Evolutionary conservation across 2,888 invertebrate species (phyloP), one percentile per base, ranked within the genome.

Genomic region (Caenorhabditis panamensis): DNA sequence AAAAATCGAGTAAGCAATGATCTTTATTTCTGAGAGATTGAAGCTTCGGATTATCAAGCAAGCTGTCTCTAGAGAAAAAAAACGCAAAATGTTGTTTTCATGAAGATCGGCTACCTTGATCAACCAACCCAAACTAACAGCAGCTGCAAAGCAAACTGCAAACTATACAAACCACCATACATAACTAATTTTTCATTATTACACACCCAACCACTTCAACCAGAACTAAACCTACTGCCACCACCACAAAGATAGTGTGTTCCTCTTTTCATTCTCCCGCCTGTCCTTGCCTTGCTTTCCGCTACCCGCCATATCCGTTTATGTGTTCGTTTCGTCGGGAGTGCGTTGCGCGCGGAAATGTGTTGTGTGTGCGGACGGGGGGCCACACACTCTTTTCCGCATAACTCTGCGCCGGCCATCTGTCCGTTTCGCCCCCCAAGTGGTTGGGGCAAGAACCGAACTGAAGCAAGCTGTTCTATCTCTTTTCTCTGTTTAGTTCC

Each of bases 401-500:
- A 56, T 56, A 56, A 56, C 56, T 56, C 56, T n/a, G 16, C 24
- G 24, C 22, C 28, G 16, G 54, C 18, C 56, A 56, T 31, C 31
- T 31, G 31, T 18, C 31, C 31, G 41, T 13, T 41, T 31, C 20
- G 28, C n/a, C 18, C 18, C 56, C 18, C 56, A 56, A 56, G 54
- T 54, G 54, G 28, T 28, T 54, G 54, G 49, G 4, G 49, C 2
- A 41, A 41, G 13, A 31, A 31, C 31, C 31, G 49, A 49, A 49
- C 49, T 11, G 49, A 49, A 20, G 54, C 54, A 66, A 53, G 53
- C 64, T 75, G 75, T 66, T 67, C 75, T 59, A 56, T 66, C 59
- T 73, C 66, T 64, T 66, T 59, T 66, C 41, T 59, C 53, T 75
- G 66, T 66, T 75, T 75, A 75, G 66, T 66, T 66, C 73, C 44